Percentiles rank a stretch among this genome's conserved stretches.
Evolutionary conservation across 2,113 vertebrate species (phyloP).

Genomic region (Xiphorhynchus elegans): DNA sequence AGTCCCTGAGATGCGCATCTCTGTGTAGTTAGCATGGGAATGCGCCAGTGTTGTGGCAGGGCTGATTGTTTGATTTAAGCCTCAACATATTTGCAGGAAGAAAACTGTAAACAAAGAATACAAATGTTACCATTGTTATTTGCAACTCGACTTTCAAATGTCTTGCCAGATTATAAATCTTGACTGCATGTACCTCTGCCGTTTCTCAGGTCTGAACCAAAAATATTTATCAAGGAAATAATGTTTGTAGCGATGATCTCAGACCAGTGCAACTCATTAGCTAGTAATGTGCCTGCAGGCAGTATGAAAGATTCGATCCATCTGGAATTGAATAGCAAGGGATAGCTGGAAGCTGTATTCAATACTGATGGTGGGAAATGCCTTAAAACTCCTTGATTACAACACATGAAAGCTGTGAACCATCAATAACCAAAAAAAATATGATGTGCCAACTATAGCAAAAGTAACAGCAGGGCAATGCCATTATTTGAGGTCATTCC

Average conservation of each 20-base stretch:
- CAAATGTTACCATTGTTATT: conserved; percentile 56
- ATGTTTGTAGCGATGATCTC: conserved; percentile 58
- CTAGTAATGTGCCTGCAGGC: conserved; percentile 62
- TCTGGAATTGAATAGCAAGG: conserved; percentile 65
- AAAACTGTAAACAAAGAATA: conserved; percentile 41
- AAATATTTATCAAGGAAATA: conserved; percentile 64
- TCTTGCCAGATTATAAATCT: conserved; percentile 47
- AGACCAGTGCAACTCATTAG: conserved; percentile 65
- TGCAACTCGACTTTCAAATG: not conserved
- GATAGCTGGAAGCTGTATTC: conserved; percentile 66
- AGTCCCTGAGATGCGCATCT: not conserved
- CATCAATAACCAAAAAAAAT: conserved; percentile 65
- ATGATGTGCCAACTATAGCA: conserved; percentile 58
- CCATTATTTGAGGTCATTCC: conserved; percentile 60
- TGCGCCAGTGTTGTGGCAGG: conserved; percentile 16
- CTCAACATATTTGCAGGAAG: not conserved
- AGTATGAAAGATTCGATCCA: conserved; percentile 57
- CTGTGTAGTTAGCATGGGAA: not conserved
- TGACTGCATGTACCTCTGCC: conserved; percentile 14
- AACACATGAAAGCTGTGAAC: conserved; percentile 68
- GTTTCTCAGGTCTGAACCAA: conserved; percentile 43
- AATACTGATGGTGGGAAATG: conserved; percentile 63
- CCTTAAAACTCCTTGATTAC: conserved; percentile 67
- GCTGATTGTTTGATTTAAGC: not conserved
- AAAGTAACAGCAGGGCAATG: conserved; percentile 43